Conservation (phyloP, 2,113 vertebrate species). For the Neodontobutis hainanensis region DNA sequence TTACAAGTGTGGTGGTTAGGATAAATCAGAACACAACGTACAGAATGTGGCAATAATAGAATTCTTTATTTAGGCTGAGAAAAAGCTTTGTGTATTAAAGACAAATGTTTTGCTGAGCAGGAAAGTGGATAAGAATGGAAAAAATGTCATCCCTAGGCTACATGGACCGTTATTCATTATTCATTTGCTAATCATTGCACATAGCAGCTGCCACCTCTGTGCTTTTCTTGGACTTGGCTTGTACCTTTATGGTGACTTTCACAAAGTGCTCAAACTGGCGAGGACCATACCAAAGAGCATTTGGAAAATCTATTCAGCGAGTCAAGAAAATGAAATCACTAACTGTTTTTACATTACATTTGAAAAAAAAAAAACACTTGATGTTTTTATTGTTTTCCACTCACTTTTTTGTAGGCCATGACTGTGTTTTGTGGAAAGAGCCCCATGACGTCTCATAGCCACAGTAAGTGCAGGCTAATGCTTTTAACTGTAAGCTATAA, state of each 20-base stretch:
- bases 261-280: slow-evolving; percentile 1
- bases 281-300: neutral
- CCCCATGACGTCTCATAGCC: slow-evolving; percentile 1
- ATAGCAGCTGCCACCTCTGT: neutral
- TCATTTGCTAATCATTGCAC: neutral
- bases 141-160: neutral
- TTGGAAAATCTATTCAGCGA: slow-evolving; percentile 19
- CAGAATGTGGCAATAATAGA: neutral
- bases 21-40: neutral
- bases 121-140: slow-evolving; percentile 1
- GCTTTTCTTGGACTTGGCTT: neutral
- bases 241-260: slow-evolving; percentile 2
- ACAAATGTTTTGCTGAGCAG: slow-evolving; percentile 1
- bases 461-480: neutral
- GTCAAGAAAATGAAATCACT: slow-evolving; percentile 2
- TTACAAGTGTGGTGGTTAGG: neutral
- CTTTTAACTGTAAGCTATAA: neutral
- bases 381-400: slow-evolving; percentile 25
- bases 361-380: neutral
- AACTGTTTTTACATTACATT: neutral
- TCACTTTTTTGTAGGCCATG: neutral
- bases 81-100: neutral
- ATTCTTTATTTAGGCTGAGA: neutral
- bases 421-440: slow-evolving; percentile 11
- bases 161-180: slow-evolving; percentile 13